Conservation (phyloP, 92 coral and sea anemone genomes). For the Galaxea fascicularis region DNA sequence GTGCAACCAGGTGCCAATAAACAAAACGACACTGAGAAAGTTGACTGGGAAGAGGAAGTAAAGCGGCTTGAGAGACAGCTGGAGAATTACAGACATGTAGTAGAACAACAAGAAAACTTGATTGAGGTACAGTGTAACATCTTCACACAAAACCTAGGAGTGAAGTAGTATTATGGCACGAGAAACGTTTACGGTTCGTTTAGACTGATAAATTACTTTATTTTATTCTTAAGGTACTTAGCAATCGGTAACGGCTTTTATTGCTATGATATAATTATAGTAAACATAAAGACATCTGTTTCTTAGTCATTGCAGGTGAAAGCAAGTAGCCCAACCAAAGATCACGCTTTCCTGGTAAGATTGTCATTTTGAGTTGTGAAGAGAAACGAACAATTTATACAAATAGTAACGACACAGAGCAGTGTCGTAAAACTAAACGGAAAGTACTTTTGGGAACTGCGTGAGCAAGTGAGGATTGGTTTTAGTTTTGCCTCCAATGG, state of each 20-base stretch:
- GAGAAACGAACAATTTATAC: too few species aligned
- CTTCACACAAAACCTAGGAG: background rate
- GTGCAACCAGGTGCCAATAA: constrained; percentile 33
- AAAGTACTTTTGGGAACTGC: background rate
- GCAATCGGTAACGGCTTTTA: too few species aligned
- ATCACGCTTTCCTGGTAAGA: constrained; percentile 40
- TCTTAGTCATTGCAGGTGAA: constrained; percentile 43
- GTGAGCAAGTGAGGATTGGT: too few species aligned
- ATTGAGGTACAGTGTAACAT: constrained; percentile 85
- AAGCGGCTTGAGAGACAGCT: constrained; percentile 75
- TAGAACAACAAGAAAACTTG: constrained; percentile 89
- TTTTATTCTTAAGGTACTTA: too few species aligned
- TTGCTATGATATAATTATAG: background rate
- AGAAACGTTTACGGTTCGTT: background rate
- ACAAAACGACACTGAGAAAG: constrained; percentile 40
- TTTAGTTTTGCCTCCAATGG: too few species aligned
- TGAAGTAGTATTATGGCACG: too few species aligned
- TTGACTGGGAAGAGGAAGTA: constrained; percentile 66
- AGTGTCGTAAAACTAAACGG: too few species aligned
- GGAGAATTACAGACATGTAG: constrained; percentile 90
- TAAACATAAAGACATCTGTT: background rate
- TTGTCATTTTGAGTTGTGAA: background rate
- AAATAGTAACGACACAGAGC: too few species aligned
- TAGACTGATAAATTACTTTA: too few species aligned
- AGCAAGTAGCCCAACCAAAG: constrained; percentile 14